phyloP scores from a whole-genome alignment of 2,888 invertebrate species.

The Drosophila antonietae region DNA sequence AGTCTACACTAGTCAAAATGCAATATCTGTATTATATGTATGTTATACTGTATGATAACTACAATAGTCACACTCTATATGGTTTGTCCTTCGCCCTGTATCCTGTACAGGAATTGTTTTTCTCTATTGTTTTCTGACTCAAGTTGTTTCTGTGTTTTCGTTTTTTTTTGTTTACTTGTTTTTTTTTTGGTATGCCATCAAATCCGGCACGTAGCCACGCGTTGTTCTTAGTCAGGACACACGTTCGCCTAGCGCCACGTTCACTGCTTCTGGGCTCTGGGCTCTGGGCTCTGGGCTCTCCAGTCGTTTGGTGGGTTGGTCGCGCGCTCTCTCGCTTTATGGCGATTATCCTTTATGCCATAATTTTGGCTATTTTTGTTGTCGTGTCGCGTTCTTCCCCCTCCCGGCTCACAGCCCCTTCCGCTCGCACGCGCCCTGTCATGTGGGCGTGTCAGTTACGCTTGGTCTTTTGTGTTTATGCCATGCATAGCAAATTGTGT shows the following conservation, averaged over 20 bases:
- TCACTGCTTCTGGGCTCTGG: slow-evolving; percentile 6
- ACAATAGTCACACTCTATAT: not conserved
- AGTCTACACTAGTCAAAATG: not conserved
- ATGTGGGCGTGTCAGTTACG: slow-evolving; percentile 29
- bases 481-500: slow-evolving; percentile 73
- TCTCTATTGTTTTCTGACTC: not conserved
- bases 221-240: slow-evolving; percentile 34
- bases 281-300: slow-evolving; percentile 17
- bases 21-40: not conserved
- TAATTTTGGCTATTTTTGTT: slow-evolving; percentile 68
- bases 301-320: not conserved
- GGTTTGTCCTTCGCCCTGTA: not conserved
- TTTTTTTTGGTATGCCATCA: slow-evolving; percentile 12
- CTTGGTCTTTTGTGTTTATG: slow-evolving; percentile 50
- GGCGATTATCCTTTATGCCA: slow-evolving; percentile 66
- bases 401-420: not conserved
- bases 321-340: slow-evolving; percentile 36
- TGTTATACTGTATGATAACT: not conserved
- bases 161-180: not conserved
- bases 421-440: not conserved
- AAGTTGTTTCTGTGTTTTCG: not conserved
- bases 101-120: not conserved
- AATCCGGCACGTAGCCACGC: slow-evolving; percentile 39
- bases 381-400: slow-evolving; percentile 47
- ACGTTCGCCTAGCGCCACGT: slow-evolving; percentile 9